These are phyloP conservation scores for Cataglyphis albicans DNA, from an alignment of 2,888 invertebrate species.

Conservation along the genomic window DNA sequence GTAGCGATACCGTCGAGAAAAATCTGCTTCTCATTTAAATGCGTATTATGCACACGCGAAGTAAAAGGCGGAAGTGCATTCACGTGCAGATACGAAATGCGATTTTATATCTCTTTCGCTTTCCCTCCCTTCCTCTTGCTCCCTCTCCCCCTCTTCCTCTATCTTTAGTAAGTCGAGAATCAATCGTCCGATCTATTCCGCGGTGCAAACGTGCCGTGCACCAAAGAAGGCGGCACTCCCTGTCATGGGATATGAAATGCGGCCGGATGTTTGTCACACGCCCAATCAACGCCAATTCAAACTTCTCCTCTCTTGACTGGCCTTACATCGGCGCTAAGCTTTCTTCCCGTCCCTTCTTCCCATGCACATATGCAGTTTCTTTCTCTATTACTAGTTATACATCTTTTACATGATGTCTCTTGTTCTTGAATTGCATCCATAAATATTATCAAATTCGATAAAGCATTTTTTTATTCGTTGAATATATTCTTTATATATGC, in stretches of 20 bases:
- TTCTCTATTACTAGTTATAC: slow-evolving; percentile 53
- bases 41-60: slow-evolving; percentile 20
- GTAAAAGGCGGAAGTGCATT: slow-evolving; percentile 45
- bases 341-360: slow-evolving; percentile 8
- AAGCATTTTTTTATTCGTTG: neutral
- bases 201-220: slow-evolving; percentile 19
- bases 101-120: neutral
- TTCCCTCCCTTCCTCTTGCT: neutral
- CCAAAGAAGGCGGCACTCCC: slow-evolving; percentile 58
- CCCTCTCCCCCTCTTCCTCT: neutral
- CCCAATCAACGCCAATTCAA: slow-evolving; percentile 82
- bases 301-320: slow-evolving; percentile 55
- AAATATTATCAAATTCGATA: slow-evolving; percentile 11
- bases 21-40: slow-evolving; percentile 12
- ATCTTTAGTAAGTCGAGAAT: slow-evolving; percentile 16
- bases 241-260: slow-evolving; percentile 76
- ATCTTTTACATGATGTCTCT: slow-evolving; percentile 60
- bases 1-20: slow-evolving; percentile 1
- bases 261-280: slow-evolving; percentile 81
- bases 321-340: slow-evolving; percentile 70
- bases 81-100: slow-evolving; percentile 7
- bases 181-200: slow-evolving; percentile 29
- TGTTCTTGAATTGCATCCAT: slow-evolving; percentile 13
- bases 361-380: slow-evolving; percentile 51
- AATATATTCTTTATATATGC: neutral